Evolutionary conservation across 2,113 vertebrate species (phyloP), one percentile per base, ranked within the genome.

Genomic region (Uropsilus gracilis): DNA sequence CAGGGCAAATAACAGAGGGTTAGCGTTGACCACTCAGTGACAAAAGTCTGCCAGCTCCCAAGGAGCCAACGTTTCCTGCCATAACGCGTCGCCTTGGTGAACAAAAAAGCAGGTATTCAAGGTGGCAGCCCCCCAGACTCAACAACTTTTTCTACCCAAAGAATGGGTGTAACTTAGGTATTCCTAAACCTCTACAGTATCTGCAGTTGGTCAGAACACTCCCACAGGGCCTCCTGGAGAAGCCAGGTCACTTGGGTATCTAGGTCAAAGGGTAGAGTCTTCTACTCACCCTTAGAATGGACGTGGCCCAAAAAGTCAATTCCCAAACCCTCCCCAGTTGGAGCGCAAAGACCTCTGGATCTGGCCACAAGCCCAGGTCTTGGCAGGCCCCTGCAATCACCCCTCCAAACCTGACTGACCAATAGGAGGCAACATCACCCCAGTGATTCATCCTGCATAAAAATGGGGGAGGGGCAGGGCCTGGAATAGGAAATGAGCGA

Each of bases 371-470:
- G 50, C 39, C 64, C 42, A 46, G 72, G 69, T 46, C 81, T 64
- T 57, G 14, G 75, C 46, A 48, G 59, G 81, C 28, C 73, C 78
- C 73, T 11, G 63, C 24, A 63, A n/a, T 63, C 50, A n/a, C 20
- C 34, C 26, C 32, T 44, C 66, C 34, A 42, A 12, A 10, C 75
- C 39, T 34, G 16, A 78, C 34, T 0, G 11, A 59, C 69, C 59
- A 55, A 57, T 46, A 78, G 94, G 16, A 90, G 83, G 68, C 61
- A 12, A 63, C 30, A 14, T 50, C 78, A 81, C 75, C 73, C 80
- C 76, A 39, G 66, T 87, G 91, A 95, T 44, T 96, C 91, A 86
- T 1, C 46, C 48, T 28, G 50, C 2, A 63, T n/a, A 81, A 81
- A 77, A 91, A 48, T 82, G 28, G 42, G 39, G n/a, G 8, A 8